These are phyloP conservation scores for Limnephilus rhombicus DNA, from an alignment of 2,888 invertebrate genomes.

Conservation along the genomic window DNA sequence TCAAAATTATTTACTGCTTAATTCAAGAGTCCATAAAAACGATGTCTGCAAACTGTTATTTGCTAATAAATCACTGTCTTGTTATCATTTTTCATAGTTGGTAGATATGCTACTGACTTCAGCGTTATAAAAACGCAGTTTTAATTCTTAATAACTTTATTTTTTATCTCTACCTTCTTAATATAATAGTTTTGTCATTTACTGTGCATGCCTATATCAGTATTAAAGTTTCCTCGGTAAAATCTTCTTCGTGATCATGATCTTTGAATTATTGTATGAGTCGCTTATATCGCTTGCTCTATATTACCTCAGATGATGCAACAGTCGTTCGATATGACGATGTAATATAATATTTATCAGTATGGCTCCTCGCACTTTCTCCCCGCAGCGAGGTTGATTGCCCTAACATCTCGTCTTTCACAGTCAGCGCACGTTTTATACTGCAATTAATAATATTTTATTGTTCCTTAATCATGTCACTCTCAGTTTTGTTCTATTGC, in stretches of 20 bases:
- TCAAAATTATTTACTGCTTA: too few relatives aligned
- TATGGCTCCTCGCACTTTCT: slow-evolving; percentile 2
- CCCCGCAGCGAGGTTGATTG: not conserved
- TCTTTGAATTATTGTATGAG: not conserved
- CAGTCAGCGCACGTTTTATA: slow-evolving; percentile 29
- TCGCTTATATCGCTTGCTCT: not conserved
- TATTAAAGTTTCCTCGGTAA: not conserved
- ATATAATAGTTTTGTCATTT: not conserved
- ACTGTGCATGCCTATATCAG: not conserved
- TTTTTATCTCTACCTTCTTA: too few relatives aligned
- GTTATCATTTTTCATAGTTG: too few relatives aligned
- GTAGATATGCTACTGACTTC: too few relatives aligned
- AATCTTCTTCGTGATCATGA: not conserved
- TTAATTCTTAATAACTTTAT: too few relatives aligned
- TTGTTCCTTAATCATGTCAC: not conserved
- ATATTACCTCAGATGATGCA: slow-evolving; percentile 18
- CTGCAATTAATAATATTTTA: slow-evolving; percentile 16
- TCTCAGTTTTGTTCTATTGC: not conserved
- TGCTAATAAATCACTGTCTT: too few relatives aligned
- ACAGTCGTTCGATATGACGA: slow-evolving; percentile 19
- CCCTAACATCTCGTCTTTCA: not conserved
- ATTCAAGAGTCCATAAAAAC: too few relatives aligned
- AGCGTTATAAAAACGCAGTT: too few relatives aligned
- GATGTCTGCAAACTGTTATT: too few relatives aligned
- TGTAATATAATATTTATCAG: not conserved